Percentiles rank a stretch among this genome's conserved stretches.
These are phyloP conservation scores for Mesitornis unicolor DNA, from an alignment of 2,113 vertebrate genomes.

Conservation along the genomic window DNA sequence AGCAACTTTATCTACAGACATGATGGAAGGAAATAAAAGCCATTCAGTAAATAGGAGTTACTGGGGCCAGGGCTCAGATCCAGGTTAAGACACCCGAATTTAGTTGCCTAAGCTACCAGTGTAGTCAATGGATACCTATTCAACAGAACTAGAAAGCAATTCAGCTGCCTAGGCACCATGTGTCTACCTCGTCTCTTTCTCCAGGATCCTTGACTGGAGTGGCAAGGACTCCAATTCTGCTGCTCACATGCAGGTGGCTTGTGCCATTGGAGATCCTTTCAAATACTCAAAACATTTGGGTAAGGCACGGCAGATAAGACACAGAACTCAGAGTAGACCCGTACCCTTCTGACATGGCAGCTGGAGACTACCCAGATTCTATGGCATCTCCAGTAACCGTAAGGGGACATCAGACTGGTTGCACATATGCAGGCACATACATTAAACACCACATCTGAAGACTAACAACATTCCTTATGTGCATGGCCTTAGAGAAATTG, in stretches of 20 bases:
- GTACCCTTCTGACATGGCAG: neutral
- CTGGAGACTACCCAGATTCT: neutral
- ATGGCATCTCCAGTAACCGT: neutral
- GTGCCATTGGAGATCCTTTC: neutral
- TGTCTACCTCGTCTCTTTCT: neutral
- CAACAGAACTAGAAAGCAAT: neutral
- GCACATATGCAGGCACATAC: neutral
- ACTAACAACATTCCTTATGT: neutral
- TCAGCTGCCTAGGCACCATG: neutral
- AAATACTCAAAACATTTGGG: neutral
- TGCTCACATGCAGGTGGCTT: neutral
- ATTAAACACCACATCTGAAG: neutral
- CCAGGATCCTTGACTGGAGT: neutral
- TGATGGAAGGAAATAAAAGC: neutral
- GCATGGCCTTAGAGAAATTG: neutral
- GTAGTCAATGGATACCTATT: neutral
- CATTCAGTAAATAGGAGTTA: neutral
- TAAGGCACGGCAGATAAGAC: neutral
- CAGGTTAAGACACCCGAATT: neutral
- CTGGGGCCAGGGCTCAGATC: neutral
- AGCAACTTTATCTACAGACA: neutral
- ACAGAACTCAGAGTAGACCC: neutral
- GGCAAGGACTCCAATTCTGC: neutral
- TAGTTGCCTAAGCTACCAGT: neutral
- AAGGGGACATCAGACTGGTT: neutral